A percentile compares a stretch with the other conserved stretches of the same genome.
Evolutionary conservation across 2,113 vertebrate genomes (phyloP).

Genomic region (Poecile atricapillus): DNA sequence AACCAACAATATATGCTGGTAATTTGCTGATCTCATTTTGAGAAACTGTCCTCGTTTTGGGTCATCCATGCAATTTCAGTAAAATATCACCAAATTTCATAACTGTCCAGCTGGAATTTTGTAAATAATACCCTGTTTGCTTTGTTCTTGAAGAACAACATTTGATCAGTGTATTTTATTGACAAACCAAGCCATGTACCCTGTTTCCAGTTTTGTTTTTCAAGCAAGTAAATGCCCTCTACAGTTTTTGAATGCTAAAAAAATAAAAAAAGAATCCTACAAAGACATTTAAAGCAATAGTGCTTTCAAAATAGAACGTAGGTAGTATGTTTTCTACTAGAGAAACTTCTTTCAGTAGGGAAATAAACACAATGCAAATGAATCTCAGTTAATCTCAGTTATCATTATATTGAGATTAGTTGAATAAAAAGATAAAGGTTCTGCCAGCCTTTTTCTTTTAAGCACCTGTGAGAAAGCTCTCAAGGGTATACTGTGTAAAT

Average conservation of each 20-base stretch:
- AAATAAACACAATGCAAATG: neutral
- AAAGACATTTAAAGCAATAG: neutral
- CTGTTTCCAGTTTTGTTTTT: neutral
- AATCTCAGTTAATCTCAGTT: neutral
- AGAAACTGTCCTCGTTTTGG: neutral
- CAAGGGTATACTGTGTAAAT: neutral
- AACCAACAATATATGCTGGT: rapidly evolving
- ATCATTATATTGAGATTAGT: neutral
- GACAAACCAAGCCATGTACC: neutral
- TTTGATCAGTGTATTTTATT: neutral
- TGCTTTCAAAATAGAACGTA: neutral
- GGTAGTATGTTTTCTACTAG: neutral
- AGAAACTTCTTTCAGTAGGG: neutral
- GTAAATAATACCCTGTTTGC: neutral
- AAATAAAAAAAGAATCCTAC: neutral
- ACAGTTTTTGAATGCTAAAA: neutral
- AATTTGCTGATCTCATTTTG: neutral
- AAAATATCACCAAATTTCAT: neutral
- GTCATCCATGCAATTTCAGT: neutral
- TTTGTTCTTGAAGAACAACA: neutral
- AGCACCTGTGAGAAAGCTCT: neutral
- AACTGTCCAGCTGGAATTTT: neutral
- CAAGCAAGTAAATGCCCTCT: neutral
- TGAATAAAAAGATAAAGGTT: neutral
- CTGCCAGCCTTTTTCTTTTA: neutral